Evolutionary conservation across 2,888 invertebrate genomes (phyloP), one percentile per base, ranked within the genome.

Genomic region (Axea sp.): DNA sequence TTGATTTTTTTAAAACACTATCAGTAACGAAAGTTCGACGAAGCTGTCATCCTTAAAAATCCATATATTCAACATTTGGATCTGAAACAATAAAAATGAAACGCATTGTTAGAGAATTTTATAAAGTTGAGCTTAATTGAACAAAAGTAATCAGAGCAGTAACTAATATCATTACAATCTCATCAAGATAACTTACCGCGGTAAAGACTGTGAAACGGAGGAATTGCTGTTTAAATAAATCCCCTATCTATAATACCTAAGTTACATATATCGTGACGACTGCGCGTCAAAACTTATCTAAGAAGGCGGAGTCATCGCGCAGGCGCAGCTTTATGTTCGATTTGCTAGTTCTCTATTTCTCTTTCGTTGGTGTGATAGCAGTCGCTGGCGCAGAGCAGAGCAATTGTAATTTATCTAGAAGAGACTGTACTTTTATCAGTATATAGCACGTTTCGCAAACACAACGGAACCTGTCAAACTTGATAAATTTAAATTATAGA

Each of bases 201-300:
- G 65, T 53, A 49, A 60, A 73, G 65, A 65, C 43, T 51, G 39
- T 24, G 65, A 65, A 43, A 59, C 28, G 37, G 53, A 37, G 65
- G 17, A 59, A 73, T 73, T 60, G 65, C 65, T 64, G 41, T 65
- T 73, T 65, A 73, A 73, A 73, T 65, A 65, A 73, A 65, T 65
- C 72, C 65, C 53, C 60, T 65, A 47, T 65, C 59, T 65, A 26
- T 47, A 65, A 65, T 73, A 60, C 59, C 51, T 37, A 47, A 59
- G 72, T 37, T 60, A 28, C 65, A 60, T 73, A 65, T 65, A 73
- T 65, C 65, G 59, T 60, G 65, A 73, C 65, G 72, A 73, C 65
- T 72, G 60, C 57, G 72, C 72, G 72, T 73, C 72, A 73, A 65
- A 72, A 65, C 72, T 73, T 65, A 45, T 65, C 71, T 72, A 65